Evolutionary conservation across 1,140 invertebrate genomes (phyloP), one percentile per base, ranked within the genome.

Genomic region (Drosophila serrata): DNA sequence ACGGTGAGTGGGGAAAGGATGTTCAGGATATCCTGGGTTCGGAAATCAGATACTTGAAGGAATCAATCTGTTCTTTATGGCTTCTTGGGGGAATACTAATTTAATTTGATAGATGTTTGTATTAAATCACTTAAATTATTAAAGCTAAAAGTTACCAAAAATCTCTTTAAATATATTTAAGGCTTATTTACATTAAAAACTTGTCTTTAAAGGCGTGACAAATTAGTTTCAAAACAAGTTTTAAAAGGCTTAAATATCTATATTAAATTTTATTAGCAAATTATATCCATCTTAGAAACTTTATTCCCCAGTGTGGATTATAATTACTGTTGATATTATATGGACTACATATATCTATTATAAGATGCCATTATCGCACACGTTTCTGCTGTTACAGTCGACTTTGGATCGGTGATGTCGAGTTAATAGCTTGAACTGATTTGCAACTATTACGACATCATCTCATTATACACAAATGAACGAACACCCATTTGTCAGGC

Each of bases 1-100:
- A 92, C 91, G 91, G 91, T 92, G 86, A 92, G 91, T 84, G 55
- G 31, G 6, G 27, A 35, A 15, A n/a, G 48, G n/a, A 9, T 22
- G 0, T 15, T 8, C 1, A 39, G 33, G n/a, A 37, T 37, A 2
- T n/a, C 0, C 4, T 33, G 17, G 1, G 27, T 31, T 29, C 15
- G 24, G 7, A n/a, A 27, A 27, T 2, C 7, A 31, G 2, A 11
- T 2, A n/a, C 8, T 11, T 1, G 0, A 19, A 2, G 9, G 11
- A 6, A 7, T 19, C 29, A n/a, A n/a, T 33, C 27, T 33, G 13
- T 17, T 1, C 2, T 3, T 11, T 12, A 3, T 2, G 19, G n/a
- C 17, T 17, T 6, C 15, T 13, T 27, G 0, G 11, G 24, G 4
- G 4, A 6, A 31, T 19, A 11, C 3, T 11, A 6, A 24, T 4